Evolutionary conservation across 2,888 invertebrate species (phyloP), one percentile per base, ranked within the genome.

Genomic region (Marronus borbonicus): DNA sequence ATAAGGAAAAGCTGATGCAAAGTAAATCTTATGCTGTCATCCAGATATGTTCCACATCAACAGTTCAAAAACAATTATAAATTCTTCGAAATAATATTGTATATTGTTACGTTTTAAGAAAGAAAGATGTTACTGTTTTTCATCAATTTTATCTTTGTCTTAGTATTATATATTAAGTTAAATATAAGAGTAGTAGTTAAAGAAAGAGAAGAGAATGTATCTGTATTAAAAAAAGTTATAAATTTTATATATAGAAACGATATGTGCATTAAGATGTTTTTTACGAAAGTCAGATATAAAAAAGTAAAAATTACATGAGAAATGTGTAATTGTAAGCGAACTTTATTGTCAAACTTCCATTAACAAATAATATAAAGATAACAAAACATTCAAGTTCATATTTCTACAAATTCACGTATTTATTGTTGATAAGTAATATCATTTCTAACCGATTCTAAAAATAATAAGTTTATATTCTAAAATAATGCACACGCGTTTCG

Each of bases 111-210:
- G 79, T 79, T 79, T 77, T 76, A 64, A 76, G 72, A 78, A 76
- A 76, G 62, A 76, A 44, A 78, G 74, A 77, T 70, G 79, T 79
- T 77, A 77, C 79, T 79, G 79, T 79, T 79, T 77, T 77, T 76
- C 76, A 77, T 76, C 79, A 76, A 79, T 76, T 79, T 79, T 79
- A 79, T 79, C 75, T 78, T 75, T 72, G 74, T 76, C 72, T 76
- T 79, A 79, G 79, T 79, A 79, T 79, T 79, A 79, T 77, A 78
- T 68, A 74, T 79, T 79, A 79, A 77, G 77, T 79, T 79, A 79
- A 65, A 28, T 78, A 68, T 76, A 72, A 69, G 65, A 77, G 68
- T 58, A 77, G 77, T 79, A 78, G 77, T 66, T 72, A 66, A 79
- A 79, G n/a, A 55, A 74, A 64, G 60, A 76, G 69, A 44, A 62